A percentile compares a stretch with the other conserved stretches of the same genome.
Conservation (phyloP, 1,140 invertebrate species). For the Steinernema feltiae region DNA sequence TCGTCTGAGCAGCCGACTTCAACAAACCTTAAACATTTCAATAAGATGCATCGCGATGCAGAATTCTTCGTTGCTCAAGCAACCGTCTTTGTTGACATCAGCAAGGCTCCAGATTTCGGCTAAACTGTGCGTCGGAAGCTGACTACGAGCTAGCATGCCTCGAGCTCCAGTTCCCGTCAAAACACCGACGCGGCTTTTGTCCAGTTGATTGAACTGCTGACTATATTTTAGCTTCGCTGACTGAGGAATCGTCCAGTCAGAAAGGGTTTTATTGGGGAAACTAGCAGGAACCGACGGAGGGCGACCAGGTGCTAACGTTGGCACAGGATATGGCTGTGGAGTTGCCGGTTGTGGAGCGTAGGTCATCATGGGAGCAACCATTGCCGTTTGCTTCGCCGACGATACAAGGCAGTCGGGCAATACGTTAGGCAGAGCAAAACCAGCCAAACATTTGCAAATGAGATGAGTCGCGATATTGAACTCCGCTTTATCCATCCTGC, state of each 20-base stretch:
- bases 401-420: conserved; percentile 70
- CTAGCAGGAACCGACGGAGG: neutral
- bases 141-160: conserved; percentile 84
- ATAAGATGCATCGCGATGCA: conserved; percentile 56
- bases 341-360: neutral
- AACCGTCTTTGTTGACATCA: conserved; percentile 56
- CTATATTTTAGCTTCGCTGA: conserved; percentile 84
- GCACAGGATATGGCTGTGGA: conserved; percentile 4
- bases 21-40: conserved; percentile 51
- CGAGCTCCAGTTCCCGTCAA: conserved; percentile 78
- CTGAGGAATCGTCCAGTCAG: conserved; percentile 78
- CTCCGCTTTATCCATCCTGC: conserved; percentile 89
- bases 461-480: conserved; percentile 96
- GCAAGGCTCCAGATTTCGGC: conserved; percentile 81
- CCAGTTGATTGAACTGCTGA: conserved; percentile 75
- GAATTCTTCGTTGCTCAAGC: conserved; percentile 54
- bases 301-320: conserved; percentile 19
- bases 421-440: conserved; percentile 77
- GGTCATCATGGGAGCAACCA: conserved; percentile 28
- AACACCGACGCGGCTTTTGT: conserved; percentile 43
- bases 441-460: conserved; percentile 84
- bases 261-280: conserved; percentile 23
- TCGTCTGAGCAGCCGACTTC: neutral
- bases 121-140: conserved; percentile 77
- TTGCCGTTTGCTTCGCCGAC: conserved; percentile 30